Conservation (phyloP, 2,888 invertebrate species). For the Drosophila peninsularis region DNA sequence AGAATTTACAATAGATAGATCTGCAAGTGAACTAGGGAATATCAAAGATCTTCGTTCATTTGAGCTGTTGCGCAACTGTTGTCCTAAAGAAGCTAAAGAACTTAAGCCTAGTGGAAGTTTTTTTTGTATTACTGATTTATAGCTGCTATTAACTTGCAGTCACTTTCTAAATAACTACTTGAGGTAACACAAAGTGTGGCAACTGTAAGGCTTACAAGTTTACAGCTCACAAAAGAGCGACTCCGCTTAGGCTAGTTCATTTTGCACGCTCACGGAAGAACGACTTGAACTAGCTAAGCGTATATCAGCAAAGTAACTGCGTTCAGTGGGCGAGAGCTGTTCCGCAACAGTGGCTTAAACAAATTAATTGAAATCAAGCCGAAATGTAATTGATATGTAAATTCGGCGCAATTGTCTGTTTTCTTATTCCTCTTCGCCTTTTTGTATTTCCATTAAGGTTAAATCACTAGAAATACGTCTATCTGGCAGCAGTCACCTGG, state of each 20-base stretch:
- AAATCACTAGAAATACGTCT: slow-evolving; percentile 12
- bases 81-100: no score
- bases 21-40: background rate
- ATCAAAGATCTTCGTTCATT: background rate
- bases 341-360: slow-evolving; percentile 4
- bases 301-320: background rate
- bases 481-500: slow-evolving; percentile 39
- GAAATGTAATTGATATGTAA: slow-evolving; percentile 23
- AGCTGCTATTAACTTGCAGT: no score
- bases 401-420: slow-evolving; percentile 17
- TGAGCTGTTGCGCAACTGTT: background rate
- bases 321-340: background rate
- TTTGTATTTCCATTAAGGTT: slow-evolving; percentile 20
- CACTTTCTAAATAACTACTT: no score
- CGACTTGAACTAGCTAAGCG: background rate
- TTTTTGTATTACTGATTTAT: no score
- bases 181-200: no score
- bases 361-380: slow-evolving; percentile 4
- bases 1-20: background rate
- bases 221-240: no score
- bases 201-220: no score
- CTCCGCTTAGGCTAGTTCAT: no score
- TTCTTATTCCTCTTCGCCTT: background rate
- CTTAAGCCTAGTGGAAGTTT: no score
- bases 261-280: background rate